Evolutionary conservation across 2,888 invertebrate genomes (phyloP).

Genomic region (Crioceris asparagi): DNA sequence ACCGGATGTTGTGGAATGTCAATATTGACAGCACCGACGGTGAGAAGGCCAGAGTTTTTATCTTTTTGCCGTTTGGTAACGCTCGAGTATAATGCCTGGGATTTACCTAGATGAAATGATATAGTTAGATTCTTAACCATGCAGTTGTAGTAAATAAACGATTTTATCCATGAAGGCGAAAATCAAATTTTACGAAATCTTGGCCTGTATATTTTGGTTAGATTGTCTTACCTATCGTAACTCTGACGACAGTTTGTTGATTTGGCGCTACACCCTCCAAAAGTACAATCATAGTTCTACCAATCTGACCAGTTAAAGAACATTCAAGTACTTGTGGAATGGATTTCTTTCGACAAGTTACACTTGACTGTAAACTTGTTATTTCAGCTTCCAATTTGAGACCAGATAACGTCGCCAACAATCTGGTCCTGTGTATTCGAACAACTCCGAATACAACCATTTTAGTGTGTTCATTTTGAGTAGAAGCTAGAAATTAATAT

Average conservation of each 20-base stretch:
- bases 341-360: slow-evolving; percentile 82
- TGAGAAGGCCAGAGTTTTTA: slow-evolving; percentile 70
- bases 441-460: slow-evolving; percentile 80
- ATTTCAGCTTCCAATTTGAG: slow-evolving; percentile 92
- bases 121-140: too few species aligned
- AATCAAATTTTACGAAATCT: too few species aligned
- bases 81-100: slow-evolving; percentile 85
- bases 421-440: slow-evolving; percentile 73
- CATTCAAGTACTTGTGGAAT: slow-evolving; percentile 57
- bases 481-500: not conserved
- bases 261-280: slow-evolving; percentile 83
- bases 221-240: slow-evolving; percentile 64
- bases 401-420: slow-evolving; percentile 85
- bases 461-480: slow-evolving; percentile 54
- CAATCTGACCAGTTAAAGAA: slow-evolving; percentile 80
- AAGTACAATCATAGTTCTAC: slow-evolving; percentile 83
- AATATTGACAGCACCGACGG: slow-evolving; percentile 78
- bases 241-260: slow-evolving; percentile 90
- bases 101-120: slow-evolving; percentile 60
- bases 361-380: slow-evolving; percentile 79
- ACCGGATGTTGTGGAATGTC: slow-evolving; percentile 99
- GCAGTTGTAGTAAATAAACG: too few species aligned
- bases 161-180: too few species aligned
- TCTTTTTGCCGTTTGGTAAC: slow-evolving; percentile 63
- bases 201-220: too few species aligned